Evolutionary conservation across 2,113 vertebrate species (phyloP), one percentile per base, ranked within the genome.

Genomic region (Meriones unguiculatus): DNA sequence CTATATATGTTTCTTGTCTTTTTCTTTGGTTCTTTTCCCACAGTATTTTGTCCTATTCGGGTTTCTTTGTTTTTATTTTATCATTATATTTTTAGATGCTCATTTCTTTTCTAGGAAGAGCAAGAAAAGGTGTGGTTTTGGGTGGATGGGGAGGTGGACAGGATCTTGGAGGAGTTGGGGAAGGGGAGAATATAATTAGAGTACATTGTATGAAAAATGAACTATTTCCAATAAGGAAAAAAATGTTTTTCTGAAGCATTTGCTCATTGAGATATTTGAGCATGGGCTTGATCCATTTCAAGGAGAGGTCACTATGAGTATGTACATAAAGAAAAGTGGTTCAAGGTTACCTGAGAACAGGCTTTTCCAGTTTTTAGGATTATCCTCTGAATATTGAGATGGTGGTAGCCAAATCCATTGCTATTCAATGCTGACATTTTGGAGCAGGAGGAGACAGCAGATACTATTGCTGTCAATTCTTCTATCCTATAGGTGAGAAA

Each of bases 401-500:
- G 5, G 41, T 20, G 28, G 57, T 67, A 87, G 38, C 32, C 87
- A 84, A 93, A 88, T 84, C 22, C 30, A 1, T 65, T 76, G 75
- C 57, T 90, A 93, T 72, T 17, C 87, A 77, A 15, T 57, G 5
- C 50, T 76, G 46, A n/a, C 80, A 57, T 94, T 97, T 96, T 96
- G 85, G n/a, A 95, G 30, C 32, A 81, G 38, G 32, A 92, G 54
- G 13, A 30, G 54, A 54, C 18, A 67, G 7, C 50, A 91, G 59
- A 84, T n/a, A 46, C 46, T 13, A 50, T 89, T 50, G 90, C 32
- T 50, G 88, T 72, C 32, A 82, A 50, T 72, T 77, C 38, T 59
- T 15, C 11, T 90, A 25, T 2, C 20, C 65, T 85, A 59, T 18
- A 91, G 57, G 64, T 95, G 91, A 95, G 50, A 57, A 95, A 95